phyloP scores from a whole-genome alignment of 2,797 vertebrate genomes.

The Rhyacichthys aspro region DNA sequence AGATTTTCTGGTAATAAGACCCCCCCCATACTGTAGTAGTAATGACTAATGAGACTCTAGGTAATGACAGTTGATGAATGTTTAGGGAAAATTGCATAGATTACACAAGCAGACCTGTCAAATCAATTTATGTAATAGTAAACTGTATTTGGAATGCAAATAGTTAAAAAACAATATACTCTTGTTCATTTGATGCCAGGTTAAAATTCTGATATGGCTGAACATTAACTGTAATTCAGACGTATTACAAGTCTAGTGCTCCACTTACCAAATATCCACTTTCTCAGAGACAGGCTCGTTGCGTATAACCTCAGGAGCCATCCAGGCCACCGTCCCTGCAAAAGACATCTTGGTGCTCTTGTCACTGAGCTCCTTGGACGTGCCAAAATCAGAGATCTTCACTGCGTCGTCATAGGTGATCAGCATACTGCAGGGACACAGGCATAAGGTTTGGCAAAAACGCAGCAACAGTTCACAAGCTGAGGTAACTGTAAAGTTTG shows the following conservation, averaged over 20 bases:
- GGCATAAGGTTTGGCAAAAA: not conserved
- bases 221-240: too few relatives aligned
- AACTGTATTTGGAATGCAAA: too few relatives aligned
- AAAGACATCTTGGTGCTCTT: slow-evolving; percentile 99
- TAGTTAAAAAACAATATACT: too few relatives aligned
- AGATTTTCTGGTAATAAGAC: slow-evolving; percentile 73
- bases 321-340: slow-evolving; percentile 96
- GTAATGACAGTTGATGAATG: slow-evolving; percentile 50
- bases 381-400: slow-evolving; percentile 98
- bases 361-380: slow-evolving; percentile 94
- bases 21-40: slow-evolving; percentile 52
- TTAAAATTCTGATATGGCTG: too few relatives aligned
- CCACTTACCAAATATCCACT: slow-evolving; percentile 93
- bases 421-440: slow-evolving; percentile 85
- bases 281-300: slow-evolving; percentile 98
- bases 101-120: slow-evolving; percentile 4
- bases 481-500: too few relatives aligned
- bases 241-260: too few relatives aligned
- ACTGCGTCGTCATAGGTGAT: slow-evolving; percentile 97
- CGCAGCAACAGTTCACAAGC: too few relatives aligned
- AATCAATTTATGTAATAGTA: not conserved
- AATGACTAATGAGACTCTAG: slow-evolving; percentile 57
- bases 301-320: slow-evolving; percentile 96
- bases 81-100: slow-evolving; percentile 13
- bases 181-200: too few relatives aligned